Evolutionary conservation across 2,888 invertebrate genomes (phyloP).

Genomic region (Protodeltote pygarga): DNA sequence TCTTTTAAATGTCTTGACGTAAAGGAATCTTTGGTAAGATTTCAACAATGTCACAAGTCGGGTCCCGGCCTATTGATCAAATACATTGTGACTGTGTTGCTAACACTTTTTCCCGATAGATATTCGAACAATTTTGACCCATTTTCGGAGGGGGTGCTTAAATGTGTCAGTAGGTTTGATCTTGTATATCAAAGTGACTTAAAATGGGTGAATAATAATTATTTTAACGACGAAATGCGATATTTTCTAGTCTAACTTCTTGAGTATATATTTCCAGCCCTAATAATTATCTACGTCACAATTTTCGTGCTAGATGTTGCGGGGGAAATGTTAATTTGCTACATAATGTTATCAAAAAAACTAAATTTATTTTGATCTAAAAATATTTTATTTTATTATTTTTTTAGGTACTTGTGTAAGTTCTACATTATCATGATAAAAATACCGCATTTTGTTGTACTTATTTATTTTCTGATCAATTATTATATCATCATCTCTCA

Average conservation of each 20-base stretch:
- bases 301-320: too few relatives aligned
- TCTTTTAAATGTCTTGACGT: constrained; percentile 10
- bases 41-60: constrained; percentile 15
- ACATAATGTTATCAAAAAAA: too few relatives aligned
- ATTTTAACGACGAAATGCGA: too few relatives aligned
- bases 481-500: constrained; percentile 4
- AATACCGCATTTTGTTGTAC: not conserved
- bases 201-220: too few relatives aligned
- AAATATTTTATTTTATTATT: too few relatives aligned
- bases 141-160: constrained; percentile 8
- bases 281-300: too few relatives aligned
- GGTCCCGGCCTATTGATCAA: constrained; percentile 29
- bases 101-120: constrained; percentile 14
- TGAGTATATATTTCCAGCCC: too few relatives aligned
- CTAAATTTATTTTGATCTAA: too few relatives aligned
- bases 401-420: too few relatives aligned
- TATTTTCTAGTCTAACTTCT: too few relatives aligned
- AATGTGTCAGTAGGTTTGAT: constrained; percentile 8
- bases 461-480: not conserved
- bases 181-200: not conserved
- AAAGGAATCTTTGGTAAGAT: constrained; percentile 6
- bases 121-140: constrained; percentile 20
- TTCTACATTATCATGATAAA: too few relatives aligned
- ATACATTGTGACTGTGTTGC: constrained; percentile 11
- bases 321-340: too few relatives aligned